Percentiles rank a stretch among this genome's conserved stretches.
phyloP scores from a whole-genome alignment of 1,140 invertebrate species.

The Meteorus sp. region DNA sequence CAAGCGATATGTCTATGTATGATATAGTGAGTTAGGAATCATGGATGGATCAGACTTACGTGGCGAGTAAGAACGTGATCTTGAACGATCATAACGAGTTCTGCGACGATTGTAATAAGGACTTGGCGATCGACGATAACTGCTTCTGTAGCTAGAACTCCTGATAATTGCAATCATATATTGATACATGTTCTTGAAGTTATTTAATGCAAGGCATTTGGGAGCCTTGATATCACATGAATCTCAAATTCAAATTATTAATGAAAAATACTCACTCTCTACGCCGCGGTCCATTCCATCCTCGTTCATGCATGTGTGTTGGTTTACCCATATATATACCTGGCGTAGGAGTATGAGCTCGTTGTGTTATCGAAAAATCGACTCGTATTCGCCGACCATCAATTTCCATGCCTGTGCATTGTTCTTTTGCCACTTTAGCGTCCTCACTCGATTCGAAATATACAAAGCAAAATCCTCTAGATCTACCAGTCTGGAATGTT shows the following conservation, averaged over 20 bases:
- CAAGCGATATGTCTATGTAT: conserved; percentile 39
- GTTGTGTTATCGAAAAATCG: conserved; percentile 96
- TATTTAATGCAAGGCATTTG: too few relatives aligned
- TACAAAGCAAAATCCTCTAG: conserved; percentile 95
- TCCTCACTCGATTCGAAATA: conserved; percentile 90
- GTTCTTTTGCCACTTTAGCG: conserved; percentile 91
- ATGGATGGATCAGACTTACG: conserved; percentile 66
- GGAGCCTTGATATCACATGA: too few relatives aligned
- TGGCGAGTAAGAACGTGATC: conserved; percentile 84
- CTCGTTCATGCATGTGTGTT: conserved; percentile 60
- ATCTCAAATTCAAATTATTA: conserved; percentile 8
- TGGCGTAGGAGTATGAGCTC: conserved; percentile 96
- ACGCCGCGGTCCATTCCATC: conserved; percentile 46
- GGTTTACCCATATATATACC: conserved; percentile 98
- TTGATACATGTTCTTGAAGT: not conserved
- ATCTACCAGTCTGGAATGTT: conserved; percentile 77
- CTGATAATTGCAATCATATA: conserved; percentile 12
- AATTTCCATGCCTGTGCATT: conserved; percentile 91
- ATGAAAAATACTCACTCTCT: conserved; percentile 62
- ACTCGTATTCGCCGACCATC: conserved; percentile 92
- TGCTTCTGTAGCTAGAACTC: conserved; percentile 49
- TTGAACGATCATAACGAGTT: conserved; percentile 71
- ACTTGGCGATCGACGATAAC: conserved; percentile 65
- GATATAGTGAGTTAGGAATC: conserved; percentile 38
- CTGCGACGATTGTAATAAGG: conserved; percentile 64